Conservation (phyloP, 2,888 invertebrate species). For the Meta bourneti region DNA sequence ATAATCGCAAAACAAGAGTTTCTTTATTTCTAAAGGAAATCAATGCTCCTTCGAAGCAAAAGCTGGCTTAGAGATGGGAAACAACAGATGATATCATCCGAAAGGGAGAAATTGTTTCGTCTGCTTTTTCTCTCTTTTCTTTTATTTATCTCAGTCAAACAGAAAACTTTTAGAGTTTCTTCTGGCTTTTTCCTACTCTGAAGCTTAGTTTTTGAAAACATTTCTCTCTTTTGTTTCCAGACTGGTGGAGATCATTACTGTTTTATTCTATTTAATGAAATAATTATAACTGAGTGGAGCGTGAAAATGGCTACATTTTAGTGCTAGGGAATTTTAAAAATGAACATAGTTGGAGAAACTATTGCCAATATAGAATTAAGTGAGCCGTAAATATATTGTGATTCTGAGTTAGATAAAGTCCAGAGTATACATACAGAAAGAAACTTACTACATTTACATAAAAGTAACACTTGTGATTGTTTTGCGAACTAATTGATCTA, state of each 20-base stretch:
- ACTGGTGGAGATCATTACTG: not conserved
- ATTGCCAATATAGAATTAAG: too few species aligned
- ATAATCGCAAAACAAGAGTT: slow-evolving; percentile 54
- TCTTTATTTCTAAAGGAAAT: slow-evolving; percentile 62
- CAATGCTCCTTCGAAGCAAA: slow-evolving; percentile 43
- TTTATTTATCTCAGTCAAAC: slow-evolving; percentile 30
- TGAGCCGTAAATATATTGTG: too few species aligned
- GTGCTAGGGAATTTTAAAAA: not conserved
- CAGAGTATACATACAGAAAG: too few species aligned
- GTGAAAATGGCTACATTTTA: not conserved
- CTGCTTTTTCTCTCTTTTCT: slow-evolving; percentile 27
- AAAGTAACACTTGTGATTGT: too few species aligned
- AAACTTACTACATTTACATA: too few species aligned
- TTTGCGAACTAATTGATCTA: too few species aligned
- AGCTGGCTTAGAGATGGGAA: slow-evolving; percentile 55
- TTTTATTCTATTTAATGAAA: slow-evolving; percentile 13
- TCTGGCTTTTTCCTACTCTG: not conserved
- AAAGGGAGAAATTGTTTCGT: slow-evolving; percentile 56
- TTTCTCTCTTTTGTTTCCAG: slow-evolving; percentile 21
- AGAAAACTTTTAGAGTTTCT: slow-evolving; percentile 49
- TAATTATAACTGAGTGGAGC: slow-evolving; percentile 13
- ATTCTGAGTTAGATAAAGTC: too few species aligned
- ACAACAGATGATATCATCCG: slow-evolving; percentile 62
- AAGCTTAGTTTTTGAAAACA: slow-evolving; percentile 45
- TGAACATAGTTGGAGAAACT: too few species aligned